Percentiles rank a stretch among this genome's conserved stretches.
Conservation (phyloP, 1,140 invertebrate species). For the Venturia canescens region DNA sequence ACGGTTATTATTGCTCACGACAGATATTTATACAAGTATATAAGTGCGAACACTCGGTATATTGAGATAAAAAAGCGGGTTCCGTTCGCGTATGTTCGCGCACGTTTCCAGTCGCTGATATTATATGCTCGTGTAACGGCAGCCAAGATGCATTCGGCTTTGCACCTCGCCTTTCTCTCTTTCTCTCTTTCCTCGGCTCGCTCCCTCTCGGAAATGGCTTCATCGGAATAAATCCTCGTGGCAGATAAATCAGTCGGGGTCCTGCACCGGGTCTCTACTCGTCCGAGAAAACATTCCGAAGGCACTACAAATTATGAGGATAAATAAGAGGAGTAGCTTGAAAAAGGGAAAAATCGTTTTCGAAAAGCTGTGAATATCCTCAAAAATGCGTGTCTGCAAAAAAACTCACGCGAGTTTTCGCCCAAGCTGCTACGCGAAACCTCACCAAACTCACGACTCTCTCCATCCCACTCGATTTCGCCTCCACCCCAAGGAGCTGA, state of each 20-base stretch:
- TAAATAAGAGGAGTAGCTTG: slow-evolving; percentile 8
- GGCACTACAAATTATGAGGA: slow-evolving; percentile 1
- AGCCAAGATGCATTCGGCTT: slow-evolving; percentile 11
- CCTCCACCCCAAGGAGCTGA: slow-evolving; percentile 6
- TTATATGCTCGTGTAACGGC: slow-evolving; percentile 9
- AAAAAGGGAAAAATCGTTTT: no score
- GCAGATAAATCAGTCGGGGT: slow-evolving; percentile 49
- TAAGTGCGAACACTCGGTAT: neutral
- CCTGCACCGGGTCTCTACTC: slow-evolving; percentile 23
- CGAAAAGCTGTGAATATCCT: neutral
- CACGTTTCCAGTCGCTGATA: neutral
- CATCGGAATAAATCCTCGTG: slow-evolving; percentile 52
- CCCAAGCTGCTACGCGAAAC: neutral
- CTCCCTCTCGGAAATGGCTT: slow-evolving; percentile 52
- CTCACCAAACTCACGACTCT: neutral
- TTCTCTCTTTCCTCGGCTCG: neutral
- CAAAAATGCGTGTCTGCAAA: neutral
- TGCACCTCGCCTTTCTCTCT: neutral
- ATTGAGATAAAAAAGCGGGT: neutral
- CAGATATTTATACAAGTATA: slow-evolving; percentile 17
- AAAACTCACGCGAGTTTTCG: neutral
- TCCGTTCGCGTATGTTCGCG: neutral
- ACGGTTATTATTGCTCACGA: slow-evolving; percentile 26
- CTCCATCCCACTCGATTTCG: slow-evolving; percentile 45
- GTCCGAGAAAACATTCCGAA: slow-evolving; percentile 23